Evolutionary conservation across 2,113 vertebrate genomes (phyloP), one percentile per base, ranked within the genome.

Genomic region (Tautogolabrus adspersus): DNA sequence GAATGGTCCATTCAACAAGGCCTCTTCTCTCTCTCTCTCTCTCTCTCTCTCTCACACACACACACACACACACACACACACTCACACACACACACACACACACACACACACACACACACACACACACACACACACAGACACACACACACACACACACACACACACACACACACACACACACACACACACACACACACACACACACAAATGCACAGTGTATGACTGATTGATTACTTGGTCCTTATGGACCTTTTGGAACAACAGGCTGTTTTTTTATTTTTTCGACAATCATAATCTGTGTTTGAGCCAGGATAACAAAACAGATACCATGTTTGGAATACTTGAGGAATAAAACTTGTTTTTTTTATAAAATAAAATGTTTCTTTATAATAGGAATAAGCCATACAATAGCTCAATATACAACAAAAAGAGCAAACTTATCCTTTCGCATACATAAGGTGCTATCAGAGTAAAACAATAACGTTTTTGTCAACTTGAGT

Each of bases 1-100:
- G 58, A 72, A 68, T 86, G 76, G 63, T 66, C 62, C 66, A 75
- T 71, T 81, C 73, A 88, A 63, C 44, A 22, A 62, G 66, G 26
- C 21, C 40, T n/a, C 22, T 63, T n/a, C 13, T 79, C 30, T 34
- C 30, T 34, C 30, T 34, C 30, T 34, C 30, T 34, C 30, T 34
- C 26, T 26, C 26, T 26, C 26, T 26, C 22, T 34, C 34, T 11
- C n/a, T 13, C 47, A 67, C 8, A 77, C 54, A 55, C 56, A 61
- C 44, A 56, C 59, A 55, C n/a, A 30, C 40, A 42, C 22, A 42
- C 34, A 15, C n/a, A 18, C 8, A 16, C 5, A 21, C 83, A 67
- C 40, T 34, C 37, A 22, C 2, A 21, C 52, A 72, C 51, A 44
- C 47, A 67, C 8, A 77, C 54, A 55, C 56, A 61, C 44, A 56